Conservation (phyloP, 2,113 vertebrate species). For the Oryzias melastigma region DNA sequence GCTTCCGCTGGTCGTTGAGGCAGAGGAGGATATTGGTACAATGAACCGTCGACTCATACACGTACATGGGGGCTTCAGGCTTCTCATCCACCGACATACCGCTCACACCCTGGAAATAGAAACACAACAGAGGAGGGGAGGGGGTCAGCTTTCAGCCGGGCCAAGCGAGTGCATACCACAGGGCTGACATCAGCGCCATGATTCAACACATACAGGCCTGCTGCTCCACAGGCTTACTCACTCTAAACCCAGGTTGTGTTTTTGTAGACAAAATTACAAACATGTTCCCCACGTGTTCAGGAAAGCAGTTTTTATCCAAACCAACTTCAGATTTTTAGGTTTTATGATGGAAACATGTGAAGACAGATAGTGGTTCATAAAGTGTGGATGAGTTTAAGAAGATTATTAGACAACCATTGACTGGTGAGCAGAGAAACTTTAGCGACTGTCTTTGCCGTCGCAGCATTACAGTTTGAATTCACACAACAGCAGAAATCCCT, state of each 20-base stretch:
- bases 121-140: constrained; percentile 65
- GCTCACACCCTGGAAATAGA: constrained; percentile 92
- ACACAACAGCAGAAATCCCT: too few relatives aligned
- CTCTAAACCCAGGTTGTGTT: constrained; percentile 4
- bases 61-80: constrained; percentile 99
- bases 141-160: constrained; percentile 50
- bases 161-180: constrained; percentile 47
- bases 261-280: too few relatives aligned
- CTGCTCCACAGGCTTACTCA: constrained; percentile 16
- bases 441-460: too few relatives aligned
- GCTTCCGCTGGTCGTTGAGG: constrained; percentile 98
- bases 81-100: constrained; percentile 99
- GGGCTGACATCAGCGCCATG: constrained; percentile 58
- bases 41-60: constrained; percentile 99
- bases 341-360: too few relatives aligned
- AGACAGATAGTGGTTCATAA: too few relatives aligned
- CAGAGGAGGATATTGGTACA: constrained; percentile 99
- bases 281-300: too few relatives aligned
- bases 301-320: too few relatives aligned
- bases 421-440: too few relatives aligned
- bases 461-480: too few relatives aligned
- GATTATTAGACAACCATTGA: too few relatives aligned
- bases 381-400: too few relatives aligned
- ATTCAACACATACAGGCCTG: constrained; percentile 40
- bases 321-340: too few relatives aligned